phyloP scores from a whole-genome alignment of 2,797 vertebrate genomes.

The Siniperca undulata region DNA sequence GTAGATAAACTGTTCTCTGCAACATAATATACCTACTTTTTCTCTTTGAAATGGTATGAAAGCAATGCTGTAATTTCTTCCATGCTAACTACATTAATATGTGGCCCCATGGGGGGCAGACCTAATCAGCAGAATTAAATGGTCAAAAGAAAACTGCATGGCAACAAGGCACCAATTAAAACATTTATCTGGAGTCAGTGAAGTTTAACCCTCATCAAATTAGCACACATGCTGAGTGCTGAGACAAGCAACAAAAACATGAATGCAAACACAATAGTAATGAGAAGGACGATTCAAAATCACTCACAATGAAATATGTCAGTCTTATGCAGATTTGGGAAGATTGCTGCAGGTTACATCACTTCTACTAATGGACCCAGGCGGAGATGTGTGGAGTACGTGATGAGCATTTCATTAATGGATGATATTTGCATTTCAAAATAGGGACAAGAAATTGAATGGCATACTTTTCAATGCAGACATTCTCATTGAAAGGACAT shows the following conservation, averaged over 20 bases:
- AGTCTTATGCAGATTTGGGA: constrained; percentile 42
- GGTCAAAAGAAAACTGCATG: constrained; percentile 40
- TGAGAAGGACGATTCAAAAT: constrained; percentile 18
- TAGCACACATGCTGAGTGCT: constrained; percentile 20
- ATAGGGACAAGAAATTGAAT: constrained; percentile 41
- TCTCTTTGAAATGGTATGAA: constrained; percentile 32
- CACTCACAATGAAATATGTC: constrained; percentile 47
- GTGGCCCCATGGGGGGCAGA: constrained; percentile 40
- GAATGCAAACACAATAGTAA: constrained; percentile 24
- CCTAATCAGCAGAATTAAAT: constrained; percentile 51
- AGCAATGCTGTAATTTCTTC: constrained; percentile 33
- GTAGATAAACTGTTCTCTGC: constrained; percentile 17
- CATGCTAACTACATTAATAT: constrained; percentile 33
- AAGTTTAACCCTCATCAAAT: constrained; percentile 35
- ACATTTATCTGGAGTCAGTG: constrained; percentile 36
- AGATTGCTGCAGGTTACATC: constrained; percentile 65
- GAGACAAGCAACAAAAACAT: constrained; percentile 26
- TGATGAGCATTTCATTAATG: constrained; percentile 57
- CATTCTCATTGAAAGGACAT: constrained; percentile 33
- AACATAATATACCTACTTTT: constrained; percentile 20
- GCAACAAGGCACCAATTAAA: constrained; percentile 58
- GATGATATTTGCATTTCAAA: constrained; percentile 62
- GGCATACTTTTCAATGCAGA: constrained; percentile 24
- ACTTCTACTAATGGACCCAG: constrained; percentile 53
- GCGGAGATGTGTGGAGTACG: constrained; percentile 24